Conservation (phyloP, 2,113 vertebrate genomes). For the Hydrolagus affinis region DNA sequence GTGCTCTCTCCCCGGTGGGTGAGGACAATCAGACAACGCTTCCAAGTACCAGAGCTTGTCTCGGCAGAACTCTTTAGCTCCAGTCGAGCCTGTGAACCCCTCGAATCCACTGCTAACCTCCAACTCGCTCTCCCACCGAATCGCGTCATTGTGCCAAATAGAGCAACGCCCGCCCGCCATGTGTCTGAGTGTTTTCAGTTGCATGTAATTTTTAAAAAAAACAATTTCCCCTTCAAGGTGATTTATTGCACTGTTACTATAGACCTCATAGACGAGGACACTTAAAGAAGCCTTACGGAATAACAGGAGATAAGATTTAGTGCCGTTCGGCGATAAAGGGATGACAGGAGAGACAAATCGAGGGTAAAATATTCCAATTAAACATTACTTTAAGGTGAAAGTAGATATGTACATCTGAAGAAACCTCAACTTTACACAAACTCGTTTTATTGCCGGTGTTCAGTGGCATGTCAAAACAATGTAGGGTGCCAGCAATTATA, state of each 20-base stretch:
- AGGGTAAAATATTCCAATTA: background rate
- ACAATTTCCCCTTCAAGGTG: background rate
- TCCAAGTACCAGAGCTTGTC: too few relatives aligned
- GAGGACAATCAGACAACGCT: too few relatives aligned
- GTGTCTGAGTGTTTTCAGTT: background rate
- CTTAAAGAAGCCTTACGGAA: background rate
- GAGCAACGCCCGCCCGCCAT: too few relatives aligned
- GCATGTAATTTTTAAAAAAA: background rate
- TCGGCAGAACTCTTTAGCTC: too few relatives aligned
- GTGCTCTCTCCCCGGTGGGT: too few relatives aligned
- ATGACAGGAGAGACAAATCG: background rate
- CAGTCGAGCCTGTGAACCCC: too few relatives aligned
- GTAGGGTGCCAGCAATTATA: background rate
- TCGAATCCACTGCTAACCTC: too few relatives aligned
- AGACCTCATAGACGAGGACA: background rate
- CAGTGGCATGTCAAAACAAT: background rate
- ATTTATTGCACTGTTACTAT: background rate
- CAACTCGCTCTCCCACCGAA: too few relatives aligned
- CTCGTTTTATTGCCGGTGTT: constrained; percentile 6
- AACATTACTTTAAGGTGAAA: background rate
- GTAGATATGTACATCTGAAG: background rate
- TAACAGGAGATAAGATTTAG: background rate
- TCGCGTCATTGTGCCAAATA: too few relatives aligned
- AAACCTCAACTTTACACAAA: background rate
- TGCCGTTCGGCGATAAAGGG: background rate